Percentiles rank a stretch among this genome's conserved stretches.
These are phyloP conservation scores for Sinotaia quadrata DNA, from an alignment of 2,888 invertebrate genomes.

Conservation along the genomic window DNA sequence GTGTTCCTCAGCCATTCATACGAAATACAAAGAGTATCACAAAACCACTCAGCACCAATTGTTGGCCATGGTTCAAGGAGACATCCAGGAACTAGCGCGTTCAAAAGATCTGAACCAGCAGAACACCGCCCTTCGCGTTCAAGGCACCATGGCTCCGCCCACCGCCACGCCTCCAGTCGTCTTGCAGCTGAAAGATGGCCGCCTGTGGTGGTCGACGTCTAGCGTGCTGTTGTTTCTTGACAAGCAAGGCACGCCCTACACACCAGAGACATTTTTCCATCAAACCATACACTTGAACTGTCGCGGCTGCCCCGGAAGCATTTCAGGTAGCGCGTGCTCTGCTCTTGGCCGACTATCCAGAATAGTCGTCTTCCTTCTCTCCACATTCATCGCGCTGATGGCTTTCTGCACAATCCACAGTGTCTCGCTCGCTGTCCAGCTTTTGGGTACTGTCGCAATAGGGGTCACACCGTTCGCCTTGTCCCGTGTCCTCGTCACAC, in stretches of 20 bases:
- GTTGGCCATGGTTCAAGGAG: constrained; percentile 31
- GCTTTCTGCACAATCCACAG: constrained; percentile 35
- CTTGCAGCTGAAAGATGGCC: not conserved
- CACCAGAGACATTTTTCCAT: constrained; percentile 29
- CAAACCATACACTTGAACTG: constrained; percentile 30
- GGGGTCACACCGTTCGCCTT: constrained; percentile 34
- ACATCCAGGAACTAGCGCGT: constrained; percentile 41
- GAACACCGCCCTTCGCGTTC: constrained; percentile 60
- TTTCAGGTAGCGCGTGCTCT: constrained; percentile 33
- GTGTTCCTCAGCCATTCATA: constrained; percentile 53
- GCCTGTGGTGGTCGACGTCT: constrained; percentile 45
- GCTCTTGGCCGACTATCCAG: constrained; percentile 27
- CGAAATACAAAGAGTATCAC: constrained; percentile 60
- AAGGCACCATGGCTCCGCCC: constrained; percentile 39
- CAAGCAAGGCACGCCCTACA: constrained; percentile 29
- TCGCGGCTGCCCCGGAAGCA: constrained; percentile 31
- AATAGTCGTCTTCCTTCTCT: constrained; percentile 33
- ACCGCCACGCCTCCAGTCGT: constrained; percentile 7
- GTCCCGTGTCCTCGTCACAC: constrained; percentile 30
- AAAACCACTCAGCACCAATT: constrained; percentile 33
- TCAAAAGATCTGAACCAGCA: constrained; percentile 43
- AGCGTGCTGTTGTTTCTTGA: constrained; percentile 36
- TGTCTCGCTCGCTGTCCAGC: constrained; percentile 33
- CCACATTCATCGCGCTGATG: constrained; percentile 34
- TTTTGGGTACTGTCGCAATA: constrained; percentile 34